phyloP scores from a whole-genome alignment of 2,113 vertebrate species.

The Malurus melanocephalus region DNA sequence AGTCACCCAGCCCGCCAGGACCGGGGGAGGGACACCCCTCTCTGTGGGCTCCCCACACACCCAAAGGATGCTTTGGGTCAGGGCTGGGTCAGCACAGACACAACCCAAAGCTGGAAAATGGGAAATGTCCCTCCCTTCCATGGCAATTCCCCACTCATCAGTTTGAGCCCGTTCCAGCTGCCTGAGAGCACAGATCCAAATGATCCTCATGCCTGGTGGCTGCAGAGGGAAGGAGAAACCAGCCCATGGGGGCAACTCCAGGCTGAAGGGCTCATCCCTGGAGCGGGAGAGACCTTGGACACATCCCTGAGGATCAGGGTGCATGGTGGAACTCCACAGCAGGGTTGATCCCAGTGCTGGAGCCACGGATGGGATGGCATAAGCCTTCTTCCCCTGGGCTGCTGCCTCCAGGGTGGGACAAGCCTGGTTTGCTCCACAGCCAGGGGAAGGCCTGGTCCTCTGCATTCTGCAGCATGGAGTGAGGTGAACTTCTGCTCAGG shows the following conservation, averaged over 20 bases:
- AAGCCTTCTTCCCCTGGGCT: background rate
- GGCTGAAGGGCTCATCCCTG: background rate
- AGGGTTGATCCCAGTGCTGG: background rate
- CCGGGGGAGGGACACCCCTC: fast-evolving
- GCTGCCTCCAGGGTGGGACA: background rate
- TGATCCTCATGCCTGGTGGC: fast-evolving
- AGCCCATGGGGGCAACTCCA: background rate
- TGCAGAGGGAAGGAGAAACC: background rate
- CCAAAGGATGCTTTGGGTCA: background rate
- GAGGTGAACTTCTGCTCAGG: background rate
- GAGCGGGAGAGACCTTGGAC: background rate
- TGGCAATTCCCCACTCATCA: background rate
- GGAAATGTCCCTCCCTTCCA: background rate
- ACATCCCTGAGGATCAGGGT: background rate
- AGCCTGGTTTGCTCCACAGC: background rate
- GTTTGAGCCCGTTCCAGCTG: background rate
- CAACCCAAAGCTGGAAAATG: background rate
- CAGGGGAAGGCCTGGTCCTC: background rate
- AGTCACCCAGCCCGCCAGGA: background rate
- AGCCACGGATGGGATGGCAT: background rate
- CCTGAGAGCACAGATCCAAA: background rate
- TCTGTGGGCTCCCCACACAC: background rate
- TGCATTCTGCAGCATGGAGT: background rate
- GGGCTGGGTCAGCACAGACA: background rate
- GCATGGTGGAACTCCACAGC: background rate